Evolutionary conservation across 2,797 vertebrate species (phyloP), one percentile per base, ranked within the genome.

Genomic region (Cossypha niveicapilla): DNA sequence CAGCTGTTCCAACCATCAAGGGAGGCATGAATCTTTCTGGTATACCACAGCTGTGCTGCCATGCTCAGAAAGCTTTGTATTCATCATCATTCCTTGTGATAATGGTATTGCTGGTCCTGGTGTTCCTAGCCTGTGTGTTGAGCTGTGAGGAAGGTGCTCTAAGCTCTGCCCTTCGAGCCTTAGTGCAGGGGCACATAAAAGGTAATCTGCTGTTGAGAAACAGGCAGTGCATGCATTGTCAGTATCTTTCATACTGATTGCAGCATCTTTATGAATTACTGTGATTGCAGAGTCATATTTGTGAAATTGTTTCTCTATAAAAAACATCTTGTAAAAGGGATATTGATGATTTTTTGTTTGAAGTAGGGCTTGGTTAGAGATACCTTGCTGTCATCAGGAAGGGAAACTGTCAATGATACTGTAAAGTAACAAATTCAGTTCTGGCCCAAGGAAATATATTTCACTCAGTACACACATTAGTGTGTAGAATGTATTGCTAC

Each of bases 211-310:
- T 44, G 37, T 9, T 37, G 11, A 37, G 74, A 58, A 54, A 53
- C 48, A 6, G 39, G 7, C 24, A 11, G 12, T 1, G 1, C 37
- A 2, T 41, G 50, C 37, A 2, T 6, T 70, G 28, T 58, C 1
- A 2, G 22, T 63, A 19, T 53, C 35, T 90, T 87, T 47, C 15
- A 3, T 32, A 41, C 41, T 2, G 3, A 65, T 56, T 75, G 32
- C 58, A 71, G 45, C n/a, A 60, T 67, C 24, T 71, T n/a, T 50
- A 13, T 1, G 1, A 79, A 37, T 75, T 63, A 47, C 14, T 21
- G 41, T 72, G 35, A 42, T 75, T 75, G 27, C 71, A 85, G 48
- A 75, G 34, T 71, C 9, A 12, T 74, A 4, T 65, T 74, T 86
- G 54, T 67, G 23, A 84, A 86, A 41, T 78, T 41, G 19, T 62